These are phyloP conservation scores for Chaetodon trifasciatus DNA, from an alignment of 2,797 vertebrate genomes.

Conservation along the genomic window DNA sequence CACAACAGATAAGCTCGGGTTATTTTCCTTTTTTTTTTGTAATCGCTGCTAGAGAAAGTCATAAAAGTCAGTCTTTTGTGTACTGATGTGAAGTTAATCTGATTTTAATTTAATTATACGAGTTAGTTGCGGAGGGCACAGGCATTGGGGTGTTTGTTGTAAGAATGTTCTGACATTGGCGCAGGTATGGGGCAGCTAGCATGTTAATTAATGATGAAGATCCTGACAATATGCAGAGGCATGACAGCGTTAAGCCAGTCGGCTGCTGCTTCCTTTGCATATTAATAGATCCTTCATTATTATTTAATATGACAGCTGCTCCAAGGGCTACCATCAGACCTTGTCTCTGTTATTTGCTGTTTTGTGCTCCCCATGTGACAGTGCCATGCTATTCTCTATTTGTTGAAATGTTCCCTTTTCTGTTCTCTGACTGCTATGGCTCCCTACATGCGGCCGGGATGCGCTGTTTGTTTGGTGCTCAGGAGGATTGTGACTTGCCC, in stretches of 20 bases:
- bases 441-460: constrained; percentile 63
- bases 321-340: constrained; percentile 91
- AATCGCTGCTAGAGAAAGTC: constrained; percentile 66
- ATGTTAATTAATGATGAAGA: constrained; percentile 94
- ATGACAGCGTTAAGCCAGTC: constrained; percentile 92
- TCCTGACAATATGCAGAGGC: constrained; percentile 92
- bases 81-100: constrained; percentile 88
- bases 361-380: constrained; percentile 88
- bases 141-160: constrained; percentile 88
- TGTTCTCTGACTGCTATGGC: constrained; percentile 61
- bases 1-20: constrained; percentile 75
- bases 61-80: constrained; percentile 83
- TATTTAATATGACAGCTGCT: constrained; percentile 94
- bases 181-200: constrained; percentile 91
- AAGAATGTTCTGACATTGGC: constrained; percentile 91
- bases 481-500: constrained; percentile 67
- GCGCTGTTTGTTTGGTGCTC: constrained; percentile 76
- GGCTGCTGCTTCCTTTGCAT: constrained; percentile 91
- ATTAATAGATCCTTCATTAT: constrained; percentile 94
- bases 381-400: constrained; percentile 85
- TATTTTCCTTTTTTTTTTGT: constrained; percentile 7
- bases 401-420: constrained; percentile 74
- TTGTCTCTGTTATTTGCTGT: constrained; percentile 90
- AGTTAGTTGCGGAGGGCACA: constrained; percentile 86
- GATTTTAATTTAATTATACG: constrained; percentile 91